Conservation (phyloP, 2,888 invertebrate genomes). For the Polyommatus icarus region DNA sequence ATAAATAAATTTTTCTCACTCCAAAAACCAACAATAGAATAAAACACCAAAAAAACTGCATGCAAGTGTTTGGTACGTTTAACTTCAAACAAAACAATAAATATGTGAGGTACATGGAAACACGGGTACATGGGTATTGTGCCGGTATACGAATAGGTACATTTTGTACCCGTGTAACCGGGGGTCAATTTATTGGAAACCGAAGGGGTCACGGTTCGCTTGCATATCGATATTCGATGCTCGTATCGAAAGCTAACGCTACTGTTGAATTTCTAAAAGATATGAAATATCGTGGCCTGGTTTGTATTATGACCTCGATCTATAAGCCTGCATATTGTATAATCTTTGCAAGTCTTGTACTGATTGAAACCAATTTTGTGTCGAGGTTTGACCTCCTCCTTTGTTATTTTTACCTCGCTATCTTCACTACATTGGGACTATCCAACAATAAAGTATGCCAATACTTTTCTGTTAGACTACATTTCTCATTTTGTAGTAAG, state of each 20-base stretch:
- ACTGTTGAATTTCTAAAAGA: conserved; percentile 17
- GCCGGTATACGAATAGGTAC: neutral
- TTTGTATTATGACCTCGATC: neutral
- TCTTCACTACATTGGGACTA: neutral
- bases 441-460: neutral
- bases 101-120: conserved; percentile 43
- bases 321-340: conserved; percentile 2
- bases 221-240: conserved; percentile 48
- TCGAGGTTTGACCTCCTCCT: neutral
- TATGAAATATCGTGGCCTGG: neutral
- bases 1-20: conserved; percentile 37
- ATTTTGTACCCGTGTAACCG: conserved; percentile 42
- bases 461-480: neutral
- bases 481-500: too few relatives aligned
- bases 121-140: neutral
- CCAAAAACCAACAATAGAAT: conserved; percentile 43
- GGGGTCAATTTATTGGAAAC: conserved; percentile 36
- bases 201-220: conserved; percentile 38
- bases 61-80: conserved; percentile 51
- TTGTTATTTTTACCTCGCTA: neutral
- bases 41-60: conserved; percentile 41
- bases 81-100: conserved; percentile 53
- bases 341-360: neutral
- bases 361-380: conserved; percentile 6
- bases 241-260: conserved; percentile 49